Evolutionary conservation across 2,113 vertebrate genomes (phyloP).

Genomic region (Gopherus evgoodei): DNA sequence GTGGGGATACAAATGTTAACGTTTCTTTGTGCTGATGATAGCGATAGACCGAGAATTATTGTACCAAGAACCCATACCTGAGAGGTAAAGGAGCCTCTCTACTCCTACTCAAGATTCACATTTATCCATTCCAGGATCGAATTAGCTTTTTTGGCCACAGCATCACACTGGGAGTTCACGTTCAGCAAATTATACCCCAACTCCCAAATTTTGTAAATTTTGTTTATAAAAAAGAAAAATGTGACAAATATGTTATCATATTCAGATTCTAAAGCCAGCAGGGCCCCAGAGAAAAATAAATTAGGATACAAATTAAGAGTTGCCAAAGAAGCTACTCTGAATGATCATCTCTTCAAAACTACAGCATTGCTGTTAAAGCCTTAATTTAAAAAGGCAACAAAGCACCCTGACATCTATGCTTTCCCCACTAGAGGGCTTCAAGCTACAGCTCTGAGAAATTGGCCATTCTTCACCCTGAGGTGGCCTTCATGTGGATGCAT

Average conservation of each 20-base stretch:
- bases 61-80: neutral
- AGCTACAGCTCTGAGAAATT: neutral
- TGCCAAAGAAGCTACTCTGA: neutral
- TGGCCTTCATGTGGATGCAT: neutral
- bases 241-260: neutral
- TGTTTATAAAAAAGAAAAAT: neutral
- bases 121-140: neutral
- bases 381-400: neutral
- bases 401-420: neutral
- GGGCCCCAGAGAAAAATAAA: neutral
- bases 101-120: neutral
- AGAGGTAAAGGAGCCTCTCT: neutral
- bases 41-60: neutral
- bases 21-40: neutral
- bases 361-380: neutral
- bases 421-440: neutral
- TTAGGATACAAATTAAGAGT: neutral
- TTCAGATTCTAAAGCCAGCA: neutral
- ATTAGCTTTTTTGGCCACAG: neutral
- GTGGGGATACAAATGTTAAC: neutral
- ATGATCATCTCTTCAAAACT: neutral
- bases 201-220: neutral
- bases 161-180: neutral
- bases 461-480: accelerated
- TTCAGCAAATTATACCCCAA: neutral